Evolutionary conservation across 2,888 invertebrate species (phyloP), one percentile per base, ranked within the genome.

Genomic region (Chromoteleia sp.): DNA sequence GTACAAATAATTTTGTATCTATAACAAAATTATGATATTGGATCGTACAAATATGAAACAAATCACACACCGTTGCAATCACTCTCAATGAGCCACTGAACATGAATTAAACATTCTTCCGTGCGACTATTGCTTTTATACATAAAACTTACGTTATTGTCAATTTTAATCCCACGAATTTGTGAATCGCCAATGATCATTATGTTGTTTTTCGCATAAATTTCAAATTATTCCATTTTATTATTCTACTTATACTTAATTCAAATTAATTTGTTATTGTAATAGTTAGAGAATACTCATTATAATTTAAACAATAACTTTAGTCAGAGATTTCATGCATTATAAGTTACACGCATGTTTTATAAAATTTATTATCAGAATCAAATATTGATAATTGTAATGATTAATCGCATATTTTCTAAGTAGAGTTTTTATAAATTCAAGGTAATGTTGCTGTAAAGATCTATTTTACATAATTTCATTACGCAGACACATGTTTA

Each of bases 1-100:
- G 43, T 25, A 19, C 36, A 67, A 21, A 48, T 50, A 15, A 17
- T 45, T 68, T n/a, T n/a, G n/a, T n/a, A n/a, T 25, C 19, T 15
- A 17, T 41, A 33, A 14, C 39, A 45, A 70, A 70, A 45, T 78
- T 71, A 41, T 59, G 63, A 77, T 56, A 70, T 45, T 48, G 50
- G 33, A 56, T 71, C 50, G 58, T 58, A 56, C 39, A 71, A 71
- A 78, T 54, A 39, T 50, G 36, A 19, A 71, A 65, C 43, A 41
- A 71, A 70, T 70, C 56, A 54, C 68, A 54, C 25, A 0, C n/a
- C n/a, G 41, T 59, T 56, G 25, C 33, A 33, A 63, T 63, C 48
- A 45, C 19, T 48, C 45, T 5, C 14, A 52, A 1, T 15, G 10
- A 33, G 10, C 54, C 19, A 5, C 5, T 25, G 25, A 25, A 43